Evolutionary conservation across 2,113 vertebrate genomes (phyloP), one percentile per base, ranked within the genome.

Genomic region (Nematolebias whitei): DNA sequence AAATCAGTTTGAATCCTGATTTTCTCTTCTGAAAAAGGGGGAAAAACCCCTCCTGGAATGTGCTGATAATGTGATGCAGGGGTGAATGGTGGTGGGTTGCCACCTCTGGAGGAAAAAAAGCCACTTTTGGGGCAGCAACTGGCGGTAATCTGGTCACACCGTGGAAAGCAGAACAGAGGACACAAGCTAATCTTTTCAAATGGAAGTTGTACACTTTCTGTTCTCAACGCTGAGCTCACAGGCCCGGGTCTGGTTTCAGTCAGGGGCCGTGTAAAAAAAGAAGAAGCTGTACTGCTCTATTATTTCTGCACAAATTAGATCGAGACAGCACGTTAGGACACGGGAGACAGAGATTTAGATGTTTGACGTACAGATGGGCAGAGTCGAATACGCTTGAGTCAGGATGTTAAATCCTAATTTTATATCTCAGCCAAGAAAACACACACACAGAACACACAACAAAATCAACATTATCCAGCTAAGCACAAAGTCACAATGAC

Each of bases 401-500:
- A 51, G 70, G 57, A 74, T 66, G 63, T 64, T 72, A 79, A 86
- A 82, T 29, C 69, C 60, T 57, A 54, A 79, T 79, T 84, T 45
- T 29, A 78, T 56, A 80, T 57, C 63, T 62, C 53, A 64, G 79
- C 81, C 83, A 87, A 59, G 45, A 89, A 92, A 91, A 78, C 64
- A 81, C 47, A 81, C 47, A 19, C 20, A 44, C 38, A 14, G 50
- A 23, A 51, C 54, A 52, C 24, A 50, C 38, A 49, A 14, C 43
- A 57, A 71, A 72, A 94, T 93, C 92, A 91, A 96, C 95, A 93
- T 94, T 94, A 94, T 95, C 93, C 94, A 94, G 93, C 94, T 94
- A 94, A 94, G 95, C 93, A 93, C 92, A 94, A 93, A 94, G 92
- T 92, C 94, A 86, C 93, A 93, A 94, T 94, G 93, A 93, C 92